Base-by-base conservation (phyloP, 92 coral and sea anemone species). In the Zoanthus gigantus region DNA sequence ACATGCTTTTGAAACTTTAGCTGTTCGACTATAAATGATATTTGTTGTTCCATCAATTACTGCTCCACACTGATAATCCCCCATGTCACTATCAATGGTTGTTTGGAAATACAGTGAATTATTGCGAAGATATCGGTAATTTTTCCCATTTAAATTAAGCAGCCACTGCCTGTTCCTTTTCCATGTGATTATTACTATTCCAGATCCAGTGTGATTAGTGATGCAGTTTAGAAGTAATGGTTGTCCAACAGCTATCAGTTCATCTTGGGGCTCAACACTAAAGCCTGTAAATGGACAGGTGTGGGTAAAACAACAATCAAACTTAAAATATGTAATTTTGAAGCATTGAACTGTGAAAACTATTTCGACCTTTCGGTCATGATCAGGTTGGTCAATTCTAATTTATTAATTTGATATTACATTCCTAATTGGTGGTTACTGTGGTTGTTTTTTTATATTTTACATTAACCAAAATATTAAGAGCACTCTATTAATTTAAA, bases 1-100 rank as follows among this genome's bases (percentile, higher is more conserved):
- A 97, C 99, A 97, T 76, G 99, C 99, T 71, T 90, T 88, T 57
- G 94, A 87, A 47, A 96, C 95, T 77, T 65, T 92, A 17, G 98
- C 97, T 13, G 77, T 82, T 69, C 94, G 87, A 77, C 97, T 93
- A 89, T 95, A 91, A 44, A 72, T 95, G 10, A 88, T 82, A n/a
- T 47, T 72, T 10, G 72, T 50, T 18, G 93, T 89, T 3, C 90
- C 91, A n/a, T 9, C 12, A 30, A 93, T 86, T 5, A 83, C 9
- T 46, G 98, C 99, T 0, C 93, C 98, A 87, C 99, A 97, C 29
- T 56, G 44, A 67, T 93, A 97, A 3, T 74, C 60, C 28, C 98
- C 99, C 42, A 92, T 87, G 72, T 96, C 98, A 5, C 46, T 50
- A 52, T 87, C 93, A 9, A 85, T 83, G 8, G 96, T 90, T n/a